Conservation (phyloP, 2,888 invertebrate genomes). For the Clistopyga incitator region DNA sequence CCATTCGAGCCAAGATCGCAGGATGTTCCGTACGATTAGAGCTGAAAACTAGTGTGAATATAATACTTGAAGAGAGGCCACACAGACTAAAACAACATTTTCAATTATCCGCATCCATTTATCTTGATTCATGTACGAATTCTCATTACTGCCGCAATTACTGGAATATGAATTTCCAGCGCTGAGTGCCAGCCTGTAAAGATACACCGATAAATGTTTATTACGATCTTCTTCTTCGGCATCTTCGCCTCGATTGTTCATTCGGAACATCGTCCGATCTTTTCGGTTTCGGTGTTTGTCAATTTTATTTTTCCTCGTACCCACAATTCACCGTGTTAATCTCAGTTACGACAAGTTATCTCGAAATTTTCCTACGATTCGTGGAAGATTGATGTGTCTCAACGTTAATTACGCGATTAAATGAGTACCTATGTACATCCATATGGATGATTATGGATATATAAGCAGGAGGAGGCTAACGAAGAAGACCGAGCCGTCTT, state of each 20-base stretch:
- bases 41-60: background rate
- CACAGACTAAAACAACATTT: background rate
- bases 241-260: background rate
- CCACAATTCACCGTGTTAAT: background rate
- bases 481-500: conserved; percentile 38
- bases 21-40: background rate
- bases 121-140: background rate
- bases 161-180: background rate
- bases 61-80: background rate
- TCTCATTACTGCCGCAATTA: background rate
- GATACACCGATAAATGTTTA: background rate
- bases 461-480: conserved; percentile 23
- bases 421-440: conserved; percentile 31
- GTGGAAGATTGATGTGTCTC: conserved; percentile 42
- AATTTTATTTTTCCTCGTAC: background rate
- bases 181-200: background rate
- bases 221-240: background rate
- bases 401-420: conserved; percentile 52
- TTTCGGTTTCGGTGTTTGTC: too few species aligned
- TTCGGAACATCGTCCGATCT: background rate
- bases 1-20: background rate
- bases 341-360: background rate
- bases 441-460: conserved; percentile 42
- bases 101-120: background rate
- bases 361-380: background rate